phyloP scores from a whole-genome alignment of 2,888 invertebrate species.

The Ophioninae sp. region DNA sequence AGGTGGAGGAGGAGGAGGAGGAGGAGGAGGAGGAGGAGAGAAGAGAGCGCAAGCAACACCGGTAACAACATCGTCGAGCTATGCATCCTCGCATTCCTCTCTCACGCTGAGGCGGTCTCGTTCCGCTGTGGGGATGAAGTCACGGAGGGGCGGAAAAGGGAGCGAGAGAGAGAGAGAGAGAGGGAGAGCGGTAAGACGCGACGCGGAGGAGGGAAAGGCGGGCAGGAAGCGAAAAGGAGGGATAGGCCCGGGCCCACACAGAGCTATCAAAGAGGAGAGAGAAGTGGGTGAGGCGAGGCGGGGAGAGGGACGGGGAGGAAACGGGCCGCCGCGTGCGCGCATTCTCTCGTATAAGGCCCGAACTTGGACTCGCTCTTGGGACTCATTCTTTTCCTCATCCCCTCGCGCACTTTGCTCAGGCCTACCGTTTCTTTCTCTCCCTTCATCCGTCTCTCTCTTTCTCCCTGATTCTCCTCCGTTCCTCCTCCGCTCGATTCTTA shows the following conservation, averaged over 20 bases:
- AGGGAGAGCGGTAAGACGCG: conserved; percentile 47
- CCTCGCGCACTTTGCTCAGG: conserved; percentile 40
- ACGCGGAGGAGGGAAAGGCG: conserved; percentile 11
- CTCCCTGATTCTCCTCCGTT: conserved; percentile 14
- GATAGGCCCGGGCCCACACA: conserved; percentile 65
- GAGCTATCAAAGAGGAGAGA: conserved; percentile 75
- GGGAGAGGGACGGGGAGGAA: conserved; percentile 60
- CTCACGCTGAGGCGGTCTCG: conserved; percentile 77
- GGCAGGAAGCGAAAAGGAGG: conserved; percentile 3
- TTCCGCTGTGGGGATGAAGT: conserved; percentile 58
- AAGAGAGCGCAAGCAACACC: conserved; percentile 62
- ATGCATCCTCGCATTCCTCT: conserved; percentile 80
- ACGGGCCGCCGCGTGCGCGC: conserved; percentile 70
- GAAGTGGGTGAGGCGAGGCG: conserved; percentile 53
- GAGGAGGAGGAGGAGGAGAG: conserved; percentile 50
- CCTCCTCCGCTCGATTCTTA: neutral
- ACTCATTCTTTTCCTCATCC: conserved; percentile 49
- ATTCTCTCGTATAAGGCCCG: conserved; percentile 70
- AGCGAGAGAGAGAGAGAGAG: conserved; percentile 47
- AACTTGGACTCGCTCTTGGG: conserved; percentile 57
- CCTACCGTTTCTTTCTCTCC: conserved; percentile 23
- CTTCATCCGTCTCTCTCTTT: conserved; percentile 18
- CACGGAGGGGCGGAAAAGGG: conserved; percentile 40
- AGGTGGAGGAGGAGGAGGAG: conserved; percentile 23
- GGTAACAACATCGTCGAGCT: conserved; percentile 74